Evolutionary conservation across 1,140 invertebrate species (phyloP).

Genomic region (Hermetia illucens): DNA sequence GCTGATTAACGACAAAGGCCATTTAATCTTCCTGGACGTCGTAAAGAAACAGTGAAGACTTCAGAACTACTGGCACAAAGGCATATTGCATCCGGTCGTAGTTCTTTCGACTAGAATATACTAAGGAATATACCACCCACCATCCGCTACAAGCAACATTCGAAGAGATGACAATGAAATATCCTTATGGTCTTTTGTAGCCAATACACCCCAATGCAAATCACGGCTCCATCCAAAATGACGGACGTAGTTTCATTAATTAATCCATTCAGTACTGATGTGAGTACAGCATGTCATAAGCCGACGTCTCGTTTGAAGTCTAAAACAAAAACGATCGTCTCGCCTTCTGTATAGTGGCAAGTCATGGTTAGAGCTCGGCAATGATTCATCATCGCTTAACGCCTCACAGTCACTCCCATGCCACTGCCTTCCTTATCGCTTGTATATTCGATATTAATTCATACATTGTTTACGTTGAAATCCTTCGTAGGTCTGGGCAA

Average conservation of each 20-base stretch:
- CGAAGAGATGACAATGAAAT: constrained; percentile 82
- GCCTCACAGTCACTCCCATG: constrained; percentile 51
- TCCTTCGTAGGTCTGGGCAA: constrained; percentile 89
- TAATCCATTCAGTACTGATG: constrained; percentile 96
- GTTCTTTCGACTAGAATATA: constrained; percentile 82
- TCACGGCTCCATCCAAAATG: constrained; percentile 98
- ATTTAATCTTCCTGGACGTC: constrained; percentile 74
- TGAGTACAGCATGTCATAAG: constrained; percentile 92
- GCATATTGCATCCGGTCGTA: constrained; percentile 92
- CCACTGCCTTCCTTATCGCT: constrained; percentile 95
- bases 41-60: constrained; percentile 86
- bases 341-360: constrained; percentile 94
- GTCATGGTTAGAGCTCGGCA: constrained; percentile 89
- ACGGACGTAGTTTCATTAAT: constrained; percentile 96
- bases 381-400: constrained; percentile 78
- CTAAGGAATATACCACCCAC: constrained; percentile 98
- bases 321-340: constrained; percentile 91
- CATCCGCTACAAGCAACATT: constrained; percentile 90
- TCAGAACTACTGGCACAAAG: constrained; percentile 95
- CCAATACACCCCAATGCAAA: constrained; percentile 94
- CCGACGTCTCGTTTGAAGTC: constrained; percentile 95
- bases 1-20: constrained; percentile 38
- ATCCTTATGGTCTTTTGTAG: constrained; percentile 95
- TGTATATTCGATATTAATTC: constrained; percentile 92
- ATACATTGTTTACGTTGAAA: constrained; percentile 75